A percentile compares a stretch with the other conserved stretches of the same genome.
Evolutionary conservation across 2,113 vertebrate genomes (phyloP).

Genomic region (Dasypus novemcinctus): DNA sequence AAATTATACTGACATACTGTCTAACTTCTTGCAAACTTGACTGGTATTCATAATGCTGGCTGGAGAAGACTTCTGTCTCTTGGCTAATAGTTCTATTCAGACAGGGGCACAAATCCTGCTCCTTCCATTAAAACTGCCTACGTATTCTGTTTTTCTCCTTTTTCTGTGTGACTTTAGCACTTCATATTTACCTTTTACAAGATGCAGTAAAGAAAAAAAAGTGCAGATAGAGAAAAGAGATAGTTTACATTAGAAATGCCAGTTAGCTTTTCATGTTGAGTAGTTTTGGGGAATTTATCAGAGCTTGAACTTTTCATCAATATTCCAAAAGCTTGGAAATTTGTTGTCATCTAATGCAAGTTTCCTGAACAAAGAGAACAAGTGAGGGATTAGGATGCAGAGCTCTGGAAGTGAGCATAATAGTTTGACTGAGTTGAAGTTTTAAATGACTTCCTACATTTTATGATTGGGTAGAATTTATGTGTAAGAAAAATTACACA

Average conservation of each 20-base stretch:
- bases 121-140: background rate
- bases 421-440: background rate
- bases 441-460: constrained; percentile 24
- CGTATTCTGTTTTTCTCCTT: background rate
- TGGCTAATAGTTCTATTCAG: background rate
- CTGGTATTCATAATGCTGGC: background rate
- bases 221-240: background rate
- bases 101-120: background rate
- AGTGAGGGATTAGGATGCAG: background rate
- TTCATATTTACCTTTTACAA: background rate
- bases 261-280: background rate
- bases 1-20: background rate
- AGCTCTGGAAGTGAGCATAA: background rate
- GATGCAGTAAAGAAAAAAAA: background rate
- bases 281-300: background rate
- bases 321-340: background rate
- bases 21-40: constrained; percentile 27
- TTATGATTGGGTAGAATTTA: background rate
- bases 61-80: background rate
- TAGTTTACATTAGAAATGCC: background rate
- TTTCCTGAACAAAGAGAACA: background rate
- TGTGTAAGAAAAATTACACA: background rate
- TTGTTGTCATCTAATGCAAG: background rate
- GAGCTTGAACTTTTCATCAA: background rate
- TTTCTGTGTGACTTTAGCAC: background rate